A percentile compares a stretch with the other conserved stretches of the same genome.
phyloP scores from a whole-genome alignment of 2,797 vertebrate genomes.

The Luscinia luscinia region DNA sequence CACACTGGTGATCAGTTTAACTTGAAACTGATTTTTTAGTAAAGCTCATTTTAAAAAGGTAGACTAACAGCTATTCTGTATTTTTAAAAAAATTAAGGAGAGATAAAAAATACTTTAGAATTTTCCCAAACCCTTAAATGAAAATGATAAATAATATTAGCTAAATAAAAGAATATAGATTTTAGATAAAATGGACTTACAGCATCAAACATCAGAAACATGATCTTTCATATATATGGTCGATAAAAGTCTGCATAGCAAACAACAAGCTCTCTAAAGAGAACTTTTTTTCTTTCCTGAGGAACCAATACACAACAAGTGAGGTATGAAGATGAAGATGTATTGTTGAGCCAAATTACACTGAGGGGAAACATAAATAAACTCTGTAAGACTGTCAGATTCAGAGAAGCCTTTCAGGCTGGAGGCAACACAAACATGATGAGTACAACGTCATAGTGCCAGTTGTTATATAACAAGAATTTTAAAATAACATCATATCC shows the following conservation, averaged over 20 bases:
- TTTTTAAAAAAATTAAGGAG: neutral
- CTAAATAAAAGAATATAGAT: neutral
- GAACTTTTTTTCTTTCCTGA: neutral
- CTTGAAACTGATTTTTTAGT: neutral
- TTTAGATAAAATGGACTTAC: neutral
- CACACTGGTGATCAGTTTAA: neutral
- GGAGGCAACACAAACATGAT: neutral
- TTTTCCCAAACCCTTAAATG: neutral
- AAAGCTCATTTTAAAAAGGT: neutral
- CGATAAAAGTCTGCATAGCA: neutral
- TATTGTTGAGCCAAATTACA: constrained; percentile 9
- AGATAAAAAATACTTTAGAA: neutral
- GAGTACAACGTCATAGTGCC: neutral
- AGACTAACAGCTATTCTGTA: neutral
- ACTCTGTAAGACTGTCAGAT: neutral
- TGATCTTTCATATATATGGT: neutral
- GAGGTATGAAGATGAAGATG: constrained; percentile 28
- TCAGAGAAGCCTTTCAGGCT: neutral
- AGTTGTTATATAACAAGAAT: neutral
- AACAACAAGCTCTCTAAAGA: constrained; percentile 4
- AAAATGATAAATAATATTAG: neutral
- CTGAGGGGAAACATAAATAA: constrained; percentile 45
- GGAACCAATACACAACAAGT: neutral
- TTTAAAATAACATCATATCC: neutral
- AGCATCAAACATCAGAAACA: neutral